phyloP scores from a whole-genome alignment of 2,797 vertebrate species.

The Galago senegalensis region DNA sequence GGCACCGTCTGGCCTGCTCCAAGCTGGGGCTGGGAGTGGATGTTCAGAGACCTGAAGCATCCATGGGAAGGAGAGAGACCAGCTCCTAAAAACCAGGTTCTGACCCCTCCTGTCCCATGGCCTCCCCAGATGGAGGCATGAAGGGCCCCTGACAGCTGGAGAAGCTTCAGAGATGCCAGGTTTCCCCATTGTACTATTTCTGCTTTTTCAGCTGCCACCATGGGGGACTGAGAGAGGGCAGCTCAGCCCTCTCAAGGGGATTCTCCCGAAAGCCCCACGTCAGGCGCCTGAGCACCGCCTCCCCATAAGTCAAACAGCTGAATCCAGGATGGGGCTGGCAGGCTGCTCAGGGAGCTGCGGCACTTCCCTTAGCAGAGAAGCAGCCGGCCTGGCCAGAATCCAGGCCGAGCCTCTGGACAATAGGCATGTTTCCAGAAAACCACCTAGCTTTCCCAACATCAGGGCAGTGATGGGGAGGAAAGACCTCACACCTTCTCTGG shows the following conservation, averaged over 20 bases:
- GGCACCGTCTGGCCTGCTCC: neutral
- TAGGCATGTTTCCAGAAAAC: slow-evolving; percentile 14
- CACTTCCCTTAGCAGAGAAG: neutral
- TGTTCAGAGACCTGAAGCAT: neutral
- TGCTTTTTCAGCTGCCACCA: neutral
- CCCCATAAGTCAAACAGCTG: neutral
- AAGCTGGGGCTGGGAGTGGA: neutral
- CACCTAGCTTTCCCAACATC: neutral
- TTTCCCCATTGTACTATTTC: neutral
- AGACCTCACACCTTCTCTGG: neutral
- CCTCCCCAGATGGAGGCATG: neutral
- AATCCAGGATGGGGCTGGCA: neutral
- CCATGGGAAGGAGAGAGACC: neutral
- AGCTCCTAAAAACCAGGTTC: neutral
- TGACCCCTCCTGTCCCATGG: neutral
- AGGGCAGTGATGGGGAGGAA: neutral
- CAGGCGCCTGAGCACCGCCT: neutral
- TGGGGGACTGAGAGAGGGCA: neutral
- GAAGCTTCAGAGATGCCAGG: neutral
- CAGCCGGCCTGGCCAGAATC: neutral
- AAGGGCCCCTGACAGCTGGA: neutral
- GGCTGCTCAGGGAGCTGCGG: neutral
- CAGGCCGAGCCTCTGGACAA: neutral
- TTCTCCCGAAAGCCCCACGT: neutral
- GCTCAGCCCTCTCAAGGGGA: neutral